Evolutionary conservation across 1,140 invertebrate genomes (phyloP), one percentile per base, ranked within the genome.

Genomic region (Theocolax elegans): DNA sequence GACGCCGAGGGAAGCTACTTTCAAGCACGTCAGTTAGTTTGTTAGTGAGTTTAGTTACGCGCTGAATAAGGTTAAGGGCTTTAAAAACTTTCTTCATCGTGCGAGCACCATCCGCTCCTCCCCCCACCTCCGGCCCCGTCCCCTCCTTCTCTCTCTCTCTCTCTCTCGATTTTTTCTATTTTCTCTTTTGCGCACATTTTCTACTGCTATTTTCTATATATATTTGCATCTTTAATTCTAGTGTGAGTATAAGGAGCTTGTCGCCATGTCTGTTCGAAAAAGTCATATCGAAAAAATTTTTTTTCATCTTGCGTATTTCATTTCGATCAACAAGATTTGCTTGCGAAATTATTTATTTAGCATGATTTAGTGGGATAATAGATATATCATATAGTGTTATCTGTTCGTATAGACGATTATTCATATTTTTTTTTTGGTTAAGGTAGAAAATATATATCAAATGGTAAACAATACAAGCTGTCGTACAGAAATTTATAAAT

Each of bases 81-180:
- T 80, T 75, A 75, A 80, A 79, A 79, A 82, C 73, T 79, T 80
- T 77, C 76, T 75, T 76, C 75, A 79, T 79, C 74, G 77, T 73
- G 76, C 74, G 63, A 72, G 65, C 67, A 35, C 60, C 35, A 74
- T 59, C 58, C 54, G 31, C 42, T 56, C 25, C 38, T 40, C 54
- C 46, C 49, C 53, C 49, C 27, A 49, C 13, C 23, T 2, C 23
- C 10, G 13, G 42, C 58, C 40, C 19, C 64, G n/a, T 21, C 38
- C 27, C n/a, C n/a, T n/a, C n/a, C n/a, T n/a, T n/a, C n/a, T 27
- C 60, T n/a, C 49, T 42, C 35, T 60, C 40, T 59, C 63, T 60
- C 25, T 48, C 21, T 29, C 29, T 38, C 46, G 10, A 42, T 46
- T 58, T 56, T 53, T 35, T 59, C 53, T 46, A 68, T 49, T 59